Conservation (phyloP, 2,113 vertebrate species). For the Hyperopisus bebe region DNA sequence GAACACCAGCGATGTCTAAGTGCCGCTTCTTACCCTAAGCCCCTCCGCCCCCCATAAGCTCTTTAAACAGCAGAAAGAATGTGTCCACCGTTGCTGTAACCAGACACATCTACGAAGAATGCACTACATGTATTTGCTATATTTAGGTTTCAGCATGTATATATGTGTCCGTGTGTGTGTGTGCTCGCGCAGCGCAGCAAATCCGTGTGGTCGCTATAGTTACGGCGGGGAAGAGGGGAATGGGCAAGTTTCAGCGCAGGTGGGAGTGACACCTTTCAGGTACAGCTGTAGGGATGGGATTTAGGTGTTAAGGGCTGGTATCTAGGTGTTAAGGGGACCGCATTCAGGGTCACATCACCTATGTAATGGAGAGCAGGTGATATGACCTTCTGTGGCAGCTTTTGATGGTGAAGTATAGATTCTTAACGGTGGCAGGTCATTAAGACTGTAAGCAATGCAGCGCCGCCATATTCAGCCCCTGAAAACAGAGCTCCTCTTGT, state of each 20-base stretch:
- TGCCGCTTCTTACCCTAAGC: neutral
- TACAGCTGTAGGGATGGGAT: neutral
- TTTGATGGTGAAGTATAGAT: neutral
- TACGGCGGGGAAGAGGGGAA: neutral
- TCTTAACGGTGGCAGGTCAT: neutral
- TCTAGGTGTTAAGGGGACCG: neutral
- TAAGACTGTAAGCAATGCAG: neutral
- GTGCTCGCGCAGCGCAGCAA: constrained; percentile 22
- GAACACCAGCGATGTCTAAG: neutral
- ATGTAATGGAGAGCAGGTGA: neutral
- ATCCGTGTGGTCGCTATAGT: neutral
- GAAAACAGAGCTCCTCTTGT: neutral
- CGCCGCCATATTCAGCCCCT: neutral
- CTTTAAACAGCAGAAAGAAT: constrained; percentile 31
- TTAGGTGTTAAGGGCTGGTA: neutral
- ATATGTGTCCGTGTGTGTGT: constrained; percentile 25
- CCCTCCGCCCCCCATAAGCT: neutral
- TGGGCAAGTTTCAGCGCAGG: neutral
- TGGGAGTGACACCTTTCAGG: constrained; percentile 20
- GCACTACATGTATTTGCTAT: constrained; percentile 22
- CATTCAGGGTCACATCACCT: neutral
- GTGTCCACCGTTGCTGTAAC: constrained; percentile 23
- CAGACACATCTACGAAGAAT: neutral
- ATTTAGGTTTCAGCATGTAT: constrained; percentile 29
- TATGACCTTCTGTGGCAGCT: neutral